These are phyloP conservation scores for Drosophila ficusphila DNA, from an alignment of 1,140 invertebrate species.

Conservation along the genomic window DNA sequence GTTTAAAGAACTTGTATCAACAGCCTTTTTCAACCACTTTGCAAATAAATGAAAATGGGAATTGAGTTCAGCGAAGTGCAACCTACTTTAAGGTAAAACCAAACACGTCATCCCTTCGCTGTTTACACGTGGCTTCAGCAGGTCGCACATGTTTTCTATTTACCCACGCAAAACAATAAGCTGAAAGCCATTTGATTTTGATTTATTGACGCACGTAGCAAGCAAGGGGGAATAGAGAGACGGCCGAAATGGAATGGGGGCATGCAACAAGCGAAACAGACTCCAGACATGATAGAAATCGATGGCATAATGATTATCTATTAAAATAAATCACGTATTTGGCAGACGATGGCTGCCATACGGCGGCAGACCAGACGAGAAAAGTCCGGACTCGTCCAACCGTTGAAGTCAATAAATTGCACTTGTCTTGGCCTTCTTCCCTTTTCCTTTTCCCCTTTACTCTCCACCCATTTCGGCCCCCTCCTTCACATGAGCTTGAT, in stretches of 20 bases:
- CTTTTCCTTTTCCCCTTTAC: too few relatives aligned
- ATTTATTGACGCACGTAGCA: conserved; percentile 73
- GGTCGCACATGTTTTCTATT: conserved; percentile 42
- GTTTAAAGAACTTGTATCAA: too few relatives aligned
- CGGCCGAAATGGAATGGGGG: background rate
- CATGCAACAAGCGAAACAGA: conserved; percentile 72
- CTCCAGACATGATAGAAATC: conserved; percentile 65
- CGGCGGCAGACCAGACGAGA: conserved; percentile 9
- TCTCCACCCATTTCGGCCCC: background rate
- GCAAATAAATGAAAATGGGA: background rate
- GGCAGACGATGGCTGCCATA: conserved; percentile 53
- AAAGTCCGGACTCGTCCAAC: conserved; percentile 25
- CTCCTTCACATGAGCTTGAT: background rate
- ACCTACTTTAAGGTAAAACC: background rate
- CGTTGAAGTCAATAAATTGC: conserved; percentile 80
- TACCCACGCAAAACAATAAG: conserved; percentile 71
- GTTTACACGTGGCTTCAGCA: conserved; percentile 18
- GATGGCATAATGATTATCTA: conserved; percentile 82
- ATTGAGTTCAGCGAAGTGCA: background rate
- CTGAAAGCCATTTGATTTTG: conserved; percentile 77
- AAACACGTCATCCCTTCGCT: background rate
- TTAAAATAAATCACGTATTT: conserved; percentile 83
- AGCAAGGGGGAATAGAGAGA: background rate
- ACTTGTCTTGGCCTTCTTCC: conserved; percentile 54
- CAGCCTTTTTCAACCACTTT: background rate